phyloP scores from a whole-genome alignment of 2,113 vertebrate species.

The Sitta europaea region DNA sequence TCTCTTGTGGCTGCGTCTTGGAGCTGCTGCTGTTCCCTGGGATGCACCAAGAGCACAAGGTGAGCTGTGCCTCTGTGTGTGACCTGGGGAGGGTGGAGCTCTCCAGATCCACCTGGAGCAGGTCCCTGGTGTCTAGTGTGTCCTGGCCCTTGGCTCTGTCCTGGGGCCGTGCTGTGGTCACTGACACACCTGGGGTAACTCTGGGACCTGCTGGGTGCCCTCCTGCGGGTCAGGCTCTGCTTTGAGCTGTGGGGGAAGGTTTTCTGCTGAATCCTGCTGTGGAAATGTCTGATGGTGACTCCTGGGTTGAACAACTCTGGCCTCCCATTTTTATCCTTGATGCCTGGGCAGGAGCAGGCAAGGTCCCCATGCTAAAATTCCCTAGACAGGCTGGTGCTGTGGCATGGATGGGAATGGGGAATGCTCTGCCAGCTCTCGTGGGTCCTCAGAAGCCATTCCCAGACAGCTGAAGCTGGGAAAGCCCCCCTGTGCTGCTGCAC shows the following conservation, averaged over 20 bases:
- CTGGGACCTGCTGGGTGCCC: not conserved
- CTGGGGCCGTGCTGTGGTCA: not conserved
- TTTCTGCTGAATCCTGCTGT: not conserved
- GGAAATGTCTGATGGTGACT: not conserved
- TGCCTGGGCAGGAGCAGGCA: accelerated
- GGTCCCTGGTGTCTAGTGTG: accelerated
- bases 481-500: accelerated
- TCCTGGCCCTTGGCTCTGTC: not conserved
- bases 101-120: not conserved
- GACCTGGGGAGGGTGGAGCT: not conserved
- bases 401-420: not conserved
- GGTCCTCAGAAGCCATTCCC: not conserved
- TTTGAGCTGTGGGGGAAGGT: not conserved
- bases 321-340: not conserved
- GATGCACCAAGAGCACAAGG: not conserved
- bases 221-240: not conserved
- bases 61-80: not conserved
- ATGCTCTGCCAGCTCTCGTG: not conserved
- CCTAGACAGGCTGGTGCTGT: not conserved
- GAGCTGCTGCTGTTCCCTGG: not conserved
- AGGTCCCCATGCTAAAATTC: accelerated
- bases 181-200: not conserved
- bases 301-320: not conserved
- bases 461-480: not conserved
- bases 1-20: accelerated